Percentiles rank a stretch among this genome's conserved stretches.
phyloP scores from a whole-genome alignment of 2,797 vertebrate genomes.

The Fringilla coelebs region DNA sequence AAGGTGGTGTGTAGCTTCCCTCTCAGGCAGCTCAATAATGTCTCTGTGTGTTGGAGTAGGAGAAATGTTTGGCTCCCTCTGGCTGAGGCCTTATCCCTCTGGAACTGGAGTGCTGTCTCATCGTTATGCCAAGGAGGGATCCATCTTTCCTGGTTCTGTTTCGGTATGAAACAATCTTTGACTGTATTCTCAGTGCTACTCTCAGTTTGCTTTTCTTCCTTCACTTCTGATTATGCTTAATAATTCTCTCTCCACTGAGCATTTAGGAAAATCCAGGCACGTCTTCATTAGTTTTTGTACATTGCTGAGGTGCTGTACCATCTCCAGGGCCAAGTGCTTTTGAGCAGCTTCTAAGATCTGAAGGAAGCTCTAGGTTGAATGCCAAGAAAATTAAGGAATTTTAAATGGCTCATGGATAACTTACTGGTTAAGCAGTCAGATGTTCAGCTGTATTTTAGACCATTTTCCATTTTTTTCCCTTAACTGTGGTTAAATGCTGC shows the following conservation, averaged over 20 bases:
- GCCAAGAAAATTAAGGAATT: neutral
- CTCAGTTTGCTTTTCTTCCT: neutral
- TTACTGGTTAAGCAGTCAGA: accelerated
- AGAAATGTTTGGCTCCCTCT: neutral
- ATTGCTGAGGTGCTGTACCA: neutral
- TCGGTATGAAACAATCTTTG: neutral
- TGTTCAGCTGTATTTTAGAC: neutral
- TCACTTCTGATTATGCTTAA: neutral
- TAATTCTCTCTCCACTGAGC: neutral
- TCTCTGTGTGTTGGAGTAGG: neutral
- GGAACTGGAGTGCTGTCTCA: neutral
- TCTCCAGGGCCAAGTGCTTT: neutral
- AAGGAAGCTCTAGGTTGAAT: neutral
- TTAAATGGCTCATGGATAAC: neutral
- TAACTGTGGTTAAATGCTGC: neutral
- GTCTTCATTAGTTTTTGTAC: neutral
- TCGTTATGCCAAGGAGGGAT: neutral
- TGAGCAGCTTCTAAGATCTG: neutral
- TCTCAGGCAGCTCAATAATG: neutral
- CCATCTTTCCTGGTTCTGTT: neutral
- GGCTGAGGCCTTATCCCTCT: neutral
- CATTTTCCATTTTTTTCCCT: neutral
- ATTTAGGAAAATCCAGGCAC: neutral
- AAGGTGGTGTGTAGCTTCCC: neutral
- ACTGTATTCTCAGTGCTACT: neutral